Percentiles rank a stretch among this genome's conserved stretches.
Evolutionary conservation across 2,888 invertebrate species (phyloP).

Genomic region (Gonocerus acuteangulatus): DNA sequence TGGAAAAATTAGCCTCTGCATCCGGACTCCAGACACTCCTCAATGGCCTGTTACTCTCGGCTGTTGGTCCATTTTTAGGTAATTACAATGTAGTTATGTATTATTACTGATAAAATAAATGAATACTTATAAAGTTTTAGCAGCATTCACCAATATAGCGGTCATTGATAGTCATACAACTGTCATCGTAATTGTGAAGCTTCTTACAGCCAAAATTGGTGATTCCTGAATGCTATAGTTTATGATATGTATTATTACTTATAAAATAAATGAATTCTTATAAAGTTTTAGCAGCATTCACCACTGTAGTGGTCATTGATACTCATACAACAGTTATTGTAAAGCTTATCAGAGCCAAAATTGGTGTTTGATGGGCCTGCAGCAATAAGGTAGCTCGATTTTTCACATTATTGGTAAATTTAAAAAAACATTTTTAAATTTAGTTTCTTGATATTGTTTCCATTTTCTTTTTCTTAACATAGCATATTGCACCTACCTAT

Average conservation of each 20-base stretch:
- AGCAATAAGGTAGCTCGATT: too few species aligned
- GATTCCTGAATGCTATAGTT: too few species aligned
- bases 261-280: not conserved
- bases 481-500: too few species aligned
- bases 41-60: constrained; percentile 55
- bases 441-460: too few species aligned
- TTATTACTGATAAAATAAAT: not conserved
- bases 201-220: too few species aligned
- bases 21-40: constrained; percentile 62
- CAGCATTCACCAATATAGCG: not conserved
- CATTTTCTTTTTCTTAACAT: too few species aligned
- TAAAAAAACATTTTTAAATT: too few species aligned
- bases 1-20: constrained; percentile 59
- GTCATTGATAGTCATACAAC: not conserved
- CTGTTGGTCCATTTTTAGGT: constrained; percentile 59
- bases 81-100: constrained; percentile 35
- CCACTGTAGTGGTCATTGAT: not conserved
- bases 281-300: not conserved
- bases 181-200: too few species aligned
- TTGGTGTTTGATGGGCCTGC: too few species aligned
- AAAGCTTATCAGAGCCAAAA: too few species aligned
- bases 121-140: not conserved
- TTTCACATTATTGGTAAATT: too few species aligned
- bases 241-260: not conserved
- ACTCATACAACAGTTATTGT: too few species aligned